phyloP scores from a whole-genome alignment of 1,140 invertebrate species.

The Wasmannia auropunctata region DNA sequence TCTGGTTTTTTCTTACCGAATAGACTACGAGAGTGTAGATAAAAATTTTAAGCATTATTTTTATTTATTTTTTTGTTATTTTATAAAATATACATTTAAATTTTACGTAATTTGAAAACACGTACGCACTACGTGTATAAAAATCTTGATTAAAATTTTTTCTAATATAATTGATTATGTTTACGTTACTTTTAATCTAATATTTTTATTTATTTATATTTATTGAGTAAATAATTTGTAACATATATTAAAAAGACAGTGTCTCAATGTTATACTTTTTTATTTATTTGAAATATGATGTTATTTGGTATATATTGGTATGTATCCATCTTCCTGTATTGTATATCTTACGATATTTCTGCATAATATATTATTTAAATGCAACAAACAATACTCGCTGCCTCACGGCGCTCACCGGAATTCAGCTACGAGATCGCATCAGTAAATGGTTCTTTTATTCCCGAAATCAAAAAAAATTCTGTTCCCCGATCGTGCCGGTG shows the following conservation, averaged over 20 bases:
- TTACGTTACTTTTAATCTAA: not conserved
- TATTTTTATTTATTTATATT: not conserved
- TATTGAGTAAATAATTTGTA: not conserved
- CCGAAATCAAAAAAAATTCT: slow-evolving; percentile 56
- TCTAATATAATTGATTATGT: not conserved
- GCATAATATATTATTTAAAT: slow-evolving; percentile 24
- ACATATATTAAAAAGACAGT: not conserved
- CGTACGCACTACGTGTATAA: not conserved
- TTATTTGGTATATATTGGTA: not conserved
- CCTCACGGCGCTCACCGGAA: not conserved
- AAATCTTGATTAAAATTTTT: not conserved
- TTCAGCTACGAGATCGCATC: slow-evolving; percentile 37
- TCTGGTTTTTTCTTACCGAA: not conserved
- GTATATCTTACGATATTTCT: not conserved
- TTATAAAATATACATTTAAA: not conserved
- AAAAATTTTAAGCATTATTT: not conserved
- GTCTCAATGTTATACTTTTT: not conserved
- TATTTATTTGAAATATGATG: not conserved
- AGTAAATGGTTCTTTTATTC: slow-evolving; percentile 52
- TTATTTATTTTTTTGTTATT: no score
- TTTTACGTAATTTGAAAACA: not conserved
- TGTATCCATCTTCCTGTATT: not conserved
- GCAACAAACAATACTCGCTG: not conserved
- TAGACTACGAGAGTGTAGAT: not conserved
- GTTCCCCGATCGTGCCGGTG: not conserved